Evolutionary conservation across 2,888 invertebrate species (phyloP).

Genomic region (Sesamia inferens): DNA sequence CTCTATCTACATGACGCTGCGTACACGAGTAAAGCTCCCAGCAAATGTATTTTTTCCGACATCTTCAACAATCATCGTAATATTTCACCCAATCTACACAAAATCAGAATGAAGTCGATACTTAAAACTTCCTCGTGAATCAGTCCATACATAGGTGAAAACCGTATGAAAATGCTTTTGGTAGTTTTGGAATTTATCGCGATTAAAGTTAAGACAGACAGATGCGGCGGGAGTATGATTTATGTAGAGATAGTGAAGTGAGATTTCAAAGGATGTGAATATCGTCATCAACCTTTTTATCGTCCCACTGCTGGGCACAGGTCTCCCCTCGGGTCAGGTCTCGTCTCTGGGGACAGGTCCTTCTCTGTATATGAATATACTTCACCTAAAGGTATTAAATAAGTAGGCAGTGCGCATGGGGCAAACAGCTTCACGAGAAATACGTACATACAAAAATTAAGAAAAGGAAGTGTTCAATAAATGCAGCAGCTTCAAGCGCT

Average conservation of each 20-base stretch:
- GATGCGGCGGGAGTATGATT: not conserved
- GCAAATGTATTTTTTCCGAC: not conserved
- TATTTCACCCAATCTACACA: not conserved
- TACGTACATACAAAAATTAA: not conserved
- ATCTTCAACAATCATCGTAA: not conserved
- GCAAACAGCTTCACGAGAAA: not conserved
- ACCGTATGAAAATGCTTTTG: not conserved
- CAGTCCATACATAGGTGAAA: not conserved
- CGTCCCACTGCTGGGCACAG: too few species aligned
- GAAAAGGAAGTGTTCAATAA: not conserved
- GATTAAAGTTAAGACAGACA: not conserved
- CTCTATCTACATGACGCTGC: not conserved
- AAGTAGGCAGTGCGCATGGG: not conserved
- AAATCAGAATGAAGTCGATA: not conserved
- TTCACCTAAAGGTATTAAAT: not conserved
- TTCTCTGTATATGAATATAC: not conserved
- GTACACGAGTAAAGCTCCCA: not conserved
- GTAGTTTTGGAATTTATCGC: not conserved
- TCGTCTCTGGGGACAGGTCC: too few species aligned
- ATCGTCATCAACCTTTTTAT: too few species aligned
- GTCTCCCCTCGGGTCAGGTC: too few species aligned
- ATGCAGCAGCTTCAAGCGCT: constrained; percentile 37
- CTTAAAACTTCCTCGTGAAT: not conserved
- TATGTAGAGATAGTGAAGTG: not conserved
- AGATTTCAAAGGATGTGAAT: not conserved